These are phyloP conservation scores for Pachyseris speciosa DNA, from an alignment of 64 coral and sea anemone genomes.

Conservation along the genomic window DNA sequence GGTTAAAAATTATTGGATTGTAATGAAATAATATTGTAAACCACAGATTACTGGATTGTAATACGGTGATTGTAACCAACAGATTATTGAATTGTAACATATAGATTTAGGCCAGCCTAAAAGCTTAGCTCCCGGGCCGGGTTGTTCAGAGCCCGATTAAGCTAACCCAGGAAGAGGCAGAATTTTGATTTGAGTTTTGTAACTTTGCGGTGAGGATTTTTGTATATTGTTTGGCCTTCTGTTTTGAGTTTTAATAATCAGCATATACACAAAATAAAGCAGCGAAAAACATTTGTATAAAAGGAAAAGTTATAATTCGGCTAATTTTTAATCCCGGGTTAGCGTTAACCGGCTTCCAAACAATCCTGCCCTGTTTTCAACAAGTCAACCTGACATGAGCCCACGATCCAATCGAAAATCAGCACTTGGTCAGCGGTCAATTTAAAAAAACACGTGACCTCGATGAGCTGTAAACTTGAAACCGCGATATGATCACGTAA, in stretches of 20 bases:
- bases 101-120: neutral
- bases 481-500: no score
- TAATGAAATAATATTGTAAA: no score
- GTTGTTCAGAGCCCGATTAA: neutral
- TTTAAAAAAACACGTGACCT: no score
- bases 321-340: neutral
- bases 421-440: no score
- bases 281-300: slow-evolving; percentile 30
- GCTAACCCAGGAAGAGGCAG: slow-evolving; percentile 12
- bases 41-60: no score
- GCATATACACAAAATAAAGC: slow-evolving; percentile 37
- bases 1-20: no score
- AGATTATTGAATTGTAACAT: neutral
- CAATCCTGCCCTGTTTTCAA: slow-evolving; percentile 8
- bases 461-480: no score
- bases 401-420: slow-evolving; percentile 16
- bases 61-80: no score
- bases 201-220: slow-evolving; percentile 29
- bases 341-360: neutral
- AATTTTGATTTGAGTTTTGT: slow-evolving; percentile 43
- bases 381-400: slow-evolving; percentile 40
- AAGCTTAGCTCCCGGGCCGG: neutral
- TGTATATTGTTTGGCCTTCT: slow-evolving; percentile 9
- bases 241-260: slow-evolving; percentile 38
- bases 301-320: neutral